These are phyloP conservation scores for Vimba vimba DNA, from an alignment of 2,113 vertebrate genomes.

Conservation along the genomic window DNA sequence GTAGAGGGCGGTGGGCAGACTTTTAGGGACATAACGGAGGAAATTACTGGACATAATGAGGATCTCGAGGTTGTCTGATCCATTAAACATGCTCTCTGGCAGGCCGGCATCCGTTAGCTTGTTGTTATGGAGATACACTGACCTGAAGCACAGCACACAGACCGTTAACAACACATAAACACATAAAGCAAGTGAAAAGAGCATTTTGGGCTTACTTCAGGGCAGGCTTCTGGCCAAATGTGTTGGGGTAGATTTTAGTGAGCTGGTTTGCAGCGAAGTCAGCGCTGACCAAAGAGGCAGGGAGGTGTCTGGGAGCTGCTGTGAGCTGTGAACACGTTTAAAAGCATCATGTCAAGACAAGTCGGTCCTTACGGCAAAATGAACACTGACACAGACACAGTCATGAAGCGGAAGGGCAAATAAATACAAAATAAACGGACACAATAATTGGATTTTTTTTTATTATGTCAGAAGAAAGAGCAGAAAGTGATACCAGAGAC, in stretches of 20 bases:
- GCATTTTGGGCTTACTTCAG: slow-evolving; percentile 79
- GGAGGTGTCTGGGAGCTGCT: slow-evolving; percentile 87
- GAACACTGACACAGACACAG: neutral
- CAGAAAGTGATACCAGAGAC: too few relatives aligned
- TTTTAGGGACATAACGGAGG: slow-evolving; percentile 87
- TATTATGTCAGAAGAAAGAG: too few relatives aligned
- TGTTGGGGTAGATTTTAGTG: slow-evolving; percentile 90
- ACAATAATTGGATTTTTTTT: neutral
- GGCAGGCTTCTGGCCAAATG: slow-evolving; percentile 94
- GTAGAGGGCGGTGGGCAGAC: slow-evolving; percentile 85
- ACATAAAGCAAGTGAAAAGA: neutral
- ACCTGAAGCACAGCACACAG: slow-evolving; percentile 72
- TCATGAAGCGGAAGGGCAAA: neutral
- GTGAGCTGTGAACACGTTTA: slow-evolving; percentile 79
- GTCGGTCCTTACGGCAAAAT: neutral
- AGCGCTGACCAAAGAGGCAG: slow-evolving; percentile 89
- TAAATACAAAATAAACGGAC: neutral
- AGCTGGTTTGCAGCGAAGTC: slow-evolving; percentile 97
- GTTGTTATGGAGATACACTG: slow-evolving; percentile 98
- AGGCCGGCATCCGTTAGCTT: slow-evolving; percentile 91
- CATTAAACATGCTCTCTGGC: slow-evolving; percentile 91
- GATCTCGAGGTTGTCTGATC: slow-evolving; percentile 88
- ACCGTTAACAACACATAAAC: neutral
- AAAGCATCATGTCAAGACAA: neutral
- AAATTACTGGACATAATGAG: slow-evolving; percentile 98